phyloP scores from a whole-genome alignment of 2,113 vertebrate genomes.

The Tachysurus fulvidraco region DNA sequence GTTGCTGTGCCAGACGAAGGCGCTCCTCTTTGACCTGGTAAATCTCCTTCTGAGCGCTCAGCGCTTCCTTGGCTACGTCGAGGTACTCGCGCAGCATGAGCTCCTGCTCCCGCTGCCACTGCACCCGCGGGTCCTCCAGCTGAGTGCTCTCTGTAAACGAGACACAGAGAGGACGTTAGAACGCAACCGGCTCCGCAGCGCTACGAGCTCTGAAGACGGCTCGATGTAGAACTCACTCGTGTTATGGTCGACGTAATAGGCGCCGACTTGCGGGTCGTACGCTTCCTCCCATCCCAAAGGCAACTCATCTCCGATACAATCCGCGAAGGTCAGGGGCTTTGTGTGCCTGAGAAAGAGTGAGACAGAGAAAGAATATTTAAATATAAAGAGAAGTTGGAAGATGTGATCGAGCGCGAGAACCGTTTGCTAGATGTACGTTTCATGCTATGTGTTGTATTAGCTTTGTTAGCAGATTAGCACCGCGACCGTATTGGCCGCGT shows the following conservation, averaged over 20 bases:
- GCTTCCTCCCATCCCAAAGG: constrained; percentile 97
- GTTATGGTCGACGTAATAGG: constrained; percentile 99
- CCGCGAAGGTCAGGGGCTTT: constrained; percentile 95
- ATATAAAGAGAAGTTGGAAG: not conserved
- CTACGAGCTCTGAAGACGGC: not conserved
- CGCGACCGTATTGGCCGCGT: not conserved
- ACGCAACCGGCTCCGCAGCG: no score
- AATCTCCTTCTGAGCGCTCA: constrained; percentile 94
- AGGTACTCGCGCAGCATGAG: constrained; percentile 96
- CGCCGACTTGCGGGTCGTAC: constrained; percentile 87
- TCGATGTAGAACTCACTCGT: constrained; percentile 81
- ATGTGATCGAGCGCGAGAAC: not conserved
- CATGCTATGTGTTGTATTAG: not conserved
- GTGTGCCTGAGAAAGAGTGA: no score
- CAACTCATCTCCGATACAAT: constrained; percentile 96
- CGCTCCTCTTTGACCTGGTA: constrained; percentile 97
- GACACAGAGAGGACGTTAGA: not conserved
- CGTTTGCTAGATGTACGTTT: not conserved
- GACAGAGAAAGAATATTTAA: no score
- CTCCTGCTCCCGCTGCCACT: constrained; percentile 95
- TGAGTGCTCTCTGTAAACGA: constrained; percentile 80
- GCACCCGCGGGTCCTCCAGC: constrained; percentile 94
- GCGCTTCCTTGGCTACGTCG: constrained; percentile 87
- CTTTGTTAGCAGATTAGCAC: not conserved
- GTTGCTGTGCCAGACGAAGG: constrained; percentile 90